phyloP scores from a whole-genome alignment of 92 coral and sea anemone species.

The Bergia sp. region DNA sequence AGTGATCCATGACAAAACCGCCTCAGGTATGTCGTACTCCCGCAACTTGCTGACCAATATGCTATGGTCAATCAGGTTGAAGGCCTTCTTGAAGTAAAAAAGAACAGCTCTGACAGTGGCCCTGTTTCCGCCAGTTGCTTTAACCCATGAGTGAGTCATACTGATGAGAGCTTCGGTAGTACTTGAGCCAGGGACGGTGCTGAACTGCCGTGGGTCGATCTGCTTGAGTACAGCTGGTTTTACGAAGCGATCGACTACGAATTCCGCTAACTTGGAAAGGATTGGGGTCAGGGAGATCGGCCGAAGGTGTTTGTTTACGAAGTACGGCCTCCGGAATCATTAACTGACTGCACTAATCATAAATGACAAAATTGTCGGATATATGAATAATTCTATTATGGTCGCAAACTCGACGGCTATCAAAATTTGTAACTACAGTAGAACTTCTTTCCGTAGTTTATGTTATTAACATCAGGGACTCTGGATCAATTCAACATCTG shows the following conservation, averaged over 20 bases:
- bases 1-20: too few relatives aligned
- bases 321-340: too few relatives aligned
- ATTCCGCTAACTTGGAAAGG: neutral
- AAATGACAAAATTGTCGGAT: too few relatives aligned
- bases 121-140: slow-evolving; percentile 28
- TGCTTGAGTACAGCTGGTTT: too few relatives aligned
- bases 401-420: too few relatives aligned
- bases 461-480: neutral
- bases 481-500: neutral
- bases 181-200: slow-evolving; percentile 12
- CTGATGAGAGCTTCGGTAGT: too few relatives aligned
- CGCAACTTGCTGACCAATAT: slow-evolving; percentile 6
- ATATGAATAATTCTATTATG: too few relatives aligned
- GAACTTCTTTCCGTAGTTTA: too few relatives aligned
- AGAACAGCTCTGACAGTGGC: slow-evolving; percentile 18
- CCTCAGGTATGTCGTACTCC: neutral
- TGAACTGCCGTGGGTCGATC: neutral
- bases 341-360: too few relatives aligned
- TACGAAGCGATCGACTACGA: too few relatives aligned
- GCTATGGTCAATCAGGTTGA: slow-evolving; percentile 7
- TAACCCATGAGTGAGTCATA: too few relatives aligned
- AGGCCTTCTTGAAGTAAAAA: slow-evolving; percentile 20
- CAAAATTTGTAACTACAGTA: too few relatives aligned
- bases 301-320: slow-evolving; percentile 10
- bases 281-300: slow-evolving; percentile 25